A percentile compares a stretch with the other conserved stretches of the same genome.
phyloP scores from a whole-genome alignment of 2,797 vertebrate genomes.

The Hemitrygon akajei region DNA sequence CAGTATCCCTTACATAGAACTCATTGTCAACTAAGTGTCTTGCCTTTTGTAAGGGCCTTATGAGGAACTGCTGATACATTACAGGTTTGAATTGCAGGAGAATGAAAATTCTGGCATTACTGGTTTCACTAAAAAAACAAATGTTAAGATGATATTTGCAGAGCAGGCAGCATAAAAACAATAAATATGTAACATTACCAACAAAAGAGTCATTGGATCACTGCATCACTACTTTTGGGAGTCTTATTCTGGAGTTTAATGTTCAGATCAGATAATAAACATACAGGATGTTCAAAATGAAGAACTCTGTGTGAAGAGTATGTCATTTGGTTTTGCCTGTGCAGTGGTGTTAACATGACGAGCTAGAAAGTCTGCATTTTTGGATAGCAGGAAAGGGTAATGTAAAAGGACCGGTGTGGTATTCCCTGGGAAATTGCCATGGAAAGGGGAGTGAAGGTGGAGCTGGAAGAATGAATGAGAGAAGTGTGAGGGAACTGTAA shows the following conservation, averaged over 20 bases:
- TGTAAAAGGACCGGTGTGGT: no score
- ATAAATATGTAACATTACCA: neutral
- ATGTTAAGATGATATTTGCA: neutral
- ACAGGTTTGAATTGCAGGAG: neutral
- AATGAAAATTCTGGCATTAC: neutral
- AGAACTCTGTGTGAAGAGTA: neutral
- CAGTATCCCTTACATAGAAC: neutral
- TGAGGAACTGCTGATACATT: neutral
- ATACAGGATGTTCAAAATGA: neutral
- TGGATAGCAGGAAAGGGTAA: no score
- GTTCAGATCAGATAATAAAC: constrained; percentile 16
- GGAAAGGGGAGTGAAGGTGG: no score
- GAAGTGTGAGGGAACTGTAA: no score
- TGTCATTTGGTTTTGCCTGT: no score
- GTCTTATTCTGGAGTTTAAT: neutral
- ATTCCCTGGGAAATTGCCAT: no score
- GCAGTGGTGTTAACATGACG: no score
- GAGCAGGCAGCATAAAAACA: neutral
- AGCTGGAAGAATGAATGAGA: no score
- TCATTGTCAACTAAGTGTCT: neutral
- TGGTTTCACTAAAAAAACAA: neutral
- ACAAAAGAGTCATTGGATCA: neutral
- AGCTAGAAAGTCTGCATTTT: no score
- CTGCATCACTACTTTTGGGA: no score
- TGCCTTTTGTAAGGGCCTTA: neutral